A percentile compares a stretch with the other conserved stretches of the same genome.
Conservation (phyloP, 2,113 vertebrate species). For the Okapia johnstoni region DNA sequence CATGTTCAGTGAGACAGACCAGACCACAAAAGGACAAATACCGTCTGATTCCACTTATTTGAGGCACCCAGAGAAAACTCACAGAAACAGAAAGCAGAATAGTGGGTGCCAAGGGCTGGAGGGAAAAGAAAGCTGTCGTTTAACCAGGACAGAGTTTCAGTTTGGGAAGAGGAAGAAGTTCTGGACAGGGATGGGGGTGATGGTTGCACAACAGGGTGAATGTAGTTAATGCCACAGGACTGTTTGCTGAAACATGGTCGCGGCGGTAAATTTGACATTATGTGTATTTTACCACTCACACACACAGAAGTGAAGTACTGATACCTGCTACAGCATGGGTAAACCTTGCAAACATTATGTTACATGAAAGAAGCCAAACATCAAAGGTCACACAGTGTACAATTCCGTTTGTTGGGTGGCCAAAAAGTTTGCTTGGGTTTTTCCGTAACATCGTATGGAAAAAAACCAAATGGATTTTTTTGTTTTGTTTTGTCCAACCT, state of each 20-base stretch:
- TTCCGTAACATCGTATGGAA: neutral
- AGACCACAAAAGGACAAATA: neutral
- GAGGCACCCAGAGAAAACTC: neutral
- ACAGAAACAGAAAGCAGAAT: neutral
- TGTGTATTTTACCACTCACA: neutral
- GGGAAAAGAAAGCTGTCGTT: neutral
- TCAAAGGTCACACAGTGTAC: neutral
- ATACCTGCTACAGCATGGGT: too few relatives aligned
- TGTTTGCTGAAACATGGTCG: neutral
- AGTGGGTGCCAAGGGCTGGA: too few relatives aligned
- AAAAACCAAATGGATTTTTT: neutral
- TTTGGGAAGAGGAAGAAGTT: neutral
- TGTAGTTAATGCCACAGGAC: too few relatives aligned
- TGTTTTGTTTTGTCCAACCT: neutral
- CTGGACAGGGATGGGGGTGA: neutral
- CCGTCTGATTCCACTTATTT: fast-evolving
- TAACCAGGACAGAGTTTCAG: neutral
- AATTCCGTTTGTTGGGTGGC: neutral
- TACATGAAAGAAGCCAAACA: neutral
- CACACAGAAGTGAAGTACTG: neutral
- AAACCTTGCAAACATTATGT: neutral
- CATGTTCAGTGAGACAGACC: neutral
- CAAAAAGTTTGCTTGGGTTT: neutral
- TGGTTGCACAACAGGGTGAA: neutral
- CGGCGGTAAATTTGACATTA: neutral